phyloP scores from a whole-genome alignment of 2,797 vertebrate species.

The Parotocinclus haroldoi region DNA sequence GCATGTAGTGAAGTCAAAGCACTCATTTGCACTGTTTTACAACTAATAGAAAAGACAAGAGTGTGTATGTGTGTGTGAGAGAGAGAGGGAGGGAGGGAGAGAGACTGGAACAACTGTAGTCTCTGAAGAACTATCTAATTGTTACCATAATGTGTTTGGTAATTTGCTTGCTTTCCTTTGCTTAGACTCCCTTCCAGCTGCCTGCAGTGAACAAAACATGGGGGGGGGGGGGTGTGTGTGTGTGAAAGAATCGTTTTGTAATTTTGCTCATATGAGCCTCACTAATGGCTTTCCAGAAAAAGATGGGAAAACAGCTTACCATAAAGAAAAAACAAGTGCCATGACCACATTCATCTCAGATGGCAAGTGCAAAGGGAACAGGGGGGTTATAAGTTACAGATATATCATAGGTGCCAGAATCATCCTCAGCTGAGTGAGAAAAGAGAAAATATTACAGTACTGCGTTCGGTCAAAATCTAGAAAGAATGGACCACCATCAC shows the following conservation, averaged over 20 bases:
- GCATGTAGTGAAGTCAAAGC: constrained; percentile 30
- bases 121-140: constrained; percentile 60
- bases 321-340: constrained; percentile 23
- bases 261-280: constrained; percentile 58
- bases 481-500: neutral
- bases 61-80: constrained; percentile 20
- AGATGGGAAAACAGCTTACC: constrained; percentile 43
- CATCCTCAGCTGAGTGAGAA: too few species aligned
- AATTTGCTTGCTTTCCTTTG: constrained; percentile 61
- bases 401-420: too few species aligned
- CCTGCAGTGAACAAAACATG: constrained; percentile 33
- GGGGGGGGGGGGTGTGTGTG: constrained; percentile 8
- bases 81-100: constrained; percentile 25
- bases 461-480: neutral
- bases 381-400: too few species aligned
- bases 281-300: constrained; percentile 66
- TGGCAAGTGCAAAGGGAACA: neutral
- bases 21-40: constrained; percentile 47
- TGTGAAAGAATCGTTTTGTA: constrained; percentile 43
- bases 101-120: constrained; percentile 34
- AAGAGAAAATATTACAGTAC: too few species aligned
- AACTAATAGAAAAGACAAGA: constrained; percentile 41
- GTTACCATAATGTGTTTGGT: constrained; percentile 53
- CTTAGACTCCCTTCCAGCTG: constrained; percentile 59
- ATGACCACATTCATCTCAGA: constrained; percentile 6